These are phyloP conservation scores for Sycobia sp. DNA, from an alignment of 1,140 invertebrate species.

Conservation along the genomic window DNA sequence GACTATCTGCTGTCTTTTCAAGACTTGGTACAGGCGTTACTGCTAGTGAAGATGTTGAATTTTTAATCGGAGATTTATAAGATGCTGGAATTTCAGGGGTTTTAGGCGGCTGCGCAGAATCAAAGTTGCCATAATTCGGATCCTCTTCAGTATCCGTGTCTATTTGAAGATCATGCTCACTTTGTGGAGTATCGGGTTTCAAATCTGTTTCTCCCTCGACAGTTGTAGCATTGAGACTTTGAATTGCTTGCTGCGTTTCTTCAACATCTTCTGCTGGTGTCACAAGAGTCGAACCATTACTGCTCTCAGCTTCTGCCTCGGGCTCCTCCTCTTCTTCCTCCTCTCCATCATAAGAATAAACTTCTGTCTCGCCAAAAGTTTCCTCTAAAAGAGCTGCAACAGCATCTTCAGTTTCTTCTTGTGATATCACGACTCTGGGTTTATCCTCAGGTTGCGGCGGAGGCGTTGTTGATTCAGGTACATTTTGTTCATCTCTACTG, in stretches of 20 bases:
- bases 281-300: background rate
- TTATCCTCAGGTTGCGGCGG: constrained; percentile 70
- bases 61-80: constrained; percentile 55
- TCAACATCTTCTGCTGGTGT: constrained; percentile 71
- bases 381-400: constrained; percentile 85
- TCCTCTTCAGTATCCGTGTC: constrained; percentile 84
- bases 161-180: constrained; percentile 82
- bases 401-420: constrained; percentile 91
- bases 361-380: constrained; percentile 73
- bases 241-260: constrained; percentile 78
- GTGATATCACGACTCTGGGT: constrained; percentile 81
- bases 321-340: constrained; percentile 47
- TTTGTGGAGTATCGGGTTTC: constrained; percentile 83
- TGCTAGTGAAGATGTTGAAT: constrained; percentile 27
- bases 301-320: constrained; percentile 63
- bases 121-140: constrained; percentile 64
- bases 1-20: constrained; percentile 51
- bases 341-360: constrained; percentile 62
- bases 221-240: constrained; percentile 71
- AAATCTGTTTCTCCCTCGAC: constrained; percentile 69
- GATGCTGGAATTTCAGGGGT: constrained; percentile 59
- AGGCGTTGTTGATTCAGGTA: constrained; percentile 42
- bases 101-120: constrained; percentile 56
- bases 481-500: constrained; percentile 51
- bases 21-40: constrained; percentile 24